Evolutionary conservation across 2,888 invertebrate genomes (phyloP), one percentile per base, ranked within the genome.

Genomic region (Automeris io): DNA sequence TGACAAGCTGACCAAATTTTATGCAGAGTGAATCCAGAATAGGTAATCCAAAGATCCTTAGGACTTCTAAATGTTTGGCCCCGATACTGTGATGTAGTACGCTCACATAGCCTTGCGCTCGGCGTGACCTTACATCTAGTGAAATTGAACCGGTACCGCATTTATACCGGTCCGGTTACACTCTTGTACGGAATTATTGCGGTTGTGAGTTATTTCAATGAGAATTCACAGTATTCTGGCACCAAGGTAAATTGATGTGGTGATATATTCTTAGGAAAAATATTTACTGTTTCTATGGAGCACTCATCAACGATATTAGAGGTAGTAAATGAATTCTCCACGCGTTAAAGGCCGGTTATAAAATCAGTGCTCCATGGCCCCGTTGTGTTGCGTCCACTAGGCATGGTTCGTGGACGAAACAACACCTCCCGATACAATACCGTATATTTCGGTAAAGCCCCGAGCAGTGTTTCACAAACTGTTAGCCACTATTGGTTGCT

Each of bases 81-180:
- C 18, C 33, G 24, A 36, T 33, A 22, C 16, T 22, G 37, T 34
- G 34, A 38, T n/a, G n/a, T n/a, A n/a, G 37, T 52, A 63, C 79
- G 71, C 66, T 75, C 76, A 71, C 70, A 64, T 75, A 80, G 81
- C 83, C 83, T 83, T 83, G 82, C 54, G 58, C 55, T 51, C 61
- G 44, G 48, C 71, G 82, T 71, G 83, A 83, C 83, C 83, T 85
- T 82, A 77, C 61, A 52, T 69, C 71, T 70, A 78, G 82, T 81
- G 81, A 82, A 82, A 83, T 81, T 82, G 70, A 77, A 79, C 76
- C 73, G 69, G 77, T 76, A 68, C 49, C 40, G 46, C 45, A 41
- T 47, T 49, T 51, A 57, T 55, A 63, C 59, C 60, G 57, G 60
- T 58, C 56, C 57, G 42, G 47, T 52, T 57, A 54, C 58, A 57